These are phyloP conservation scores for Drosophila kanekoi DNA, from an alignment of 2,888 invertebrate genomes.

Conservation along the genomic window DNA sequence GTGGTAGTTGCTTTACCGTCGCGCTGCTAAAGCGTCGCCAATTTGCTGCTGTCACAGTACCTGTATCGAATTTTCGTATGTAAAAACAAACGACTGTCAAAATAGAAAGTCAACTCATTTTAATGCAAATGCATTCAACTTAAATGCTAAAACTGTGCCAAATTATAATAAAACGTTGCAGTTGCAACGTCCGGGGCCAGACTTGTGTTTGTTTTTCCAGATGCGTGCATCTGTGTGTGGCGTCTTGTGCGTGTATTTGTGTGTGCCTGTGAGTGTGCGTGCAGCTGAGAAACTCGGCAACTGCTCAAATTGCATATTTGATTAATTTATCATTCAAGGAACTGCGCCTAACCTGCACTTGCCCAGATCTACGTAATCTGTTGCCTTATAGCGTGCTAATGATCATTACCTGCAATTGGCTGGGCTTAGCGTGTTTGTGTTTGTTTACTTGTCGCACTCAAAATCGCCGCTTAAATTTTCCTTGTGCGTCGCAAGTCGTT, in stretches of 20 bases:
- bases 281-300: constrained; percentile 51
- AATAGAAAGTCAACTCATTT: constrained; percentile 45
- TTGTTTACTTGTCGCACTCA: constrained; percentile 27
- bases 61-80: constrained; percentile 50
- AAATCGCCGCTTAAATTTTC: constrained; percentile 29
- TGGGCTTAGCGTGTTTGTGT: constrained; percentile 26
- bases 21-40: constrained; percentile 50
- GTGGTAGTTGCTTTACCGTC: constrained; percentile 55
- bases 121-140: constrained; percentile 7
- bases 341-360: constrained; percentile 18
- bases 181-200: constrained; percentile 3
- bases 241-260: background rate
- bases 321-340: constrained; percentile 24
- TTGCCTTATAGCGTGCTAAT: background rate
- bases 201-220: constrained; percentile 8
- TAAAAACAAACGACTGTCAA: constrained; percentile 36
- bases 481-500: constrained; percentile 22
- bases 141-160: constrained; percentile 6
- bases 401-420: constrained; percentile 17
- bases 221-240: constrained; percentile 1
- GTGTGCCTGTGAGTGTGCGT: constrained; percentile 8
- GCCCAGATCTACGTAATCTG: constrained; percentile 12
- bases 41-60: constrained; percentile 30
- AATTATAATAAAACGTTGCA: constrained; percentile 18
- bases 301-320: constrained; percentile 56